Evolutionary conservation across 2,888 invertebrate genomes (phyloP), one percentile per base, ranked within the genome.

Genomic region (Encarsia formosa): DNA sequence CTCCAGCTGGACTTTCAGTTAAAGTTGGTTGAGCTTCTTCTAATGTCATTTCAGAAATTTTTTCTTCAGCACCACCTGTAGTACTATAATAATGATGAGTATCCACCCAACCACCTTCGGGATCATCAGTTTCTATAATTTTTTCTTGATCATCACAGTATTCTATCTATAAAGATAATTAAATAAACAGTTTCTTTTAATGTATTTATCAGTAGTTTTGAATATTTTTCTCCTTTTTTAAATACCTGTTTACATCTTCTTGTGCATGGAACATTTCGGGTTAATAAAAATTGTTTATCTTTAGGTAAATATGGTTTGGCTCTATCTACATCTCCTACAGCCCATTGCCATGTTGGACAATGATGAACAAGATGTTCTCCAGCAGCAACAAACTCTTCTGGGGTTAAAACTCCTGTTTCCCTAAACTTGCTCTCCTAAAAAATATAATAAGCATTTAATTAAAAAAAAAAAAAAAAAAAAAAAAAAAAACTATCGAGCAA

Each of bases 341-440:
- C 87, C 99, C 99, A 99, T 69, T 95, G 92, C 99, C 99, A 99
- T 0, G 99, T 98, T 0, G 99, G 98, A 70, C 98, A 99, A 71
- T 98, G 97, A 76, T 99, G 97, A 0, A 98, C 97, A 49, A 99
- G 77, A 76, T 99, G 98, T 70, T 99, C 98, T 2, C 99, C 99
- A 18, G 99, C 98, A 4, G 90, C 93, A 4, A 99, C 92, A 81
- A 98, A 99, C 78, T 98, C 99, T 73, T 97, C 97, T 1, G 98
- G 98, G n/a, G 97, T 99, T 23, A 99, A 74, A 3, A 98, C 96
- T 26, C 98, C 98, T 13, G 96, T 98, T 76, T 98, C 97, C 63
- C 89, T 86, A 74, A 97, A 98, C 75, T 94, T 96, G 5, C 96
- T 96, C 75, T 95, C 94, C 95, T 96, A 64, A 22, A 56, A 15